These are phyloP conservation scores for Dufourea novaeangliae DNA, from an alignment of 1,140 invertebrate genomes.

Conservation along the genomic window DNA sequence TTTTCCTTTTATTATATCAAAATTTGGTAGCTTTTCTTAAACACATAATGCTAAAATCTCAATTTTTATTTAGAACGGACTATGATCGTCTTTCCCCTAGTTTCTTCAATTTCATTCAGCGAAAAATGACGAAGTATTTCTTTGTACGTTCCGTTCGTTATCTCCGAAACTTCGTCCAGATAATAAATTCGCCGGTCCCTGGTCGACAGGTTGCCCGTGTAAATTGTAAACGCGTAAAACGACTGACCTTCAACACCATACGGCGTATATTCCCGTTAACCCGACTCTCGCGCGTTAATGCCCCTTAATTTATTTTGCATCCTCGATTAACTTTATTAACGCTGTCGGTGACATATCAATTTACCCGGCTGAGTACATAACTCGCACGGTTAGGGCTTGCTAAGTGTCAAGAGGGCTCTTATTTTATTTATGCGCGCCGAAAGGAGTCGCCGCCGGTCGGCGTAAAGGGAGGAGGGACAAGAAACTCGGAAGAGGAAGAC, in stretches of 20 bases:
- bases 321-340: slow-evolving; percentile 47
- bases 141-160: too few species aligned
- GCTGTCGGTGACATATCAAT: slow-evolving; percentile 45
- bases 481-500: slow-evolving; percentile 21
- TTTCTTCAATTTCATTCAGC: too few species aligned
- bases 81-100: too few species aligned
- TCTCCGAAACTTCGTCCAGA: too few species aligned
- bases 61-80: too few species aligned
- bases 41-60: too few species aligned
- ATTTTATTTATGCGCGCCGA: slow-evolving; percentile 51
- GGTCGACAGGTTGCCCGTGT: background rate
- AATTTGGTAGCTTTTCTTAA: too few species aligned
- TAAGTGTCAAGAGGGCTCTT: slow-evolving; percentile 26
- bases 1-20: too few species aligned
- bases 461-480: background rate
- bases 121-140: too few species aligned
- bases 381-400: slow-evolving; percentile 33
- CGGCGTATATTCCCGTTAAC: background rate
- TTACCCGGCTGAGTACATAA: slow-evolving; percentile 9
- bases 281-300: background rate
- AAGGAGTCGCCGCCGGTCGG: background rate
- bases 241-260: background rate
- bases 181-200: too few species aligned
- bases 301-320: slow-evolving; percentile 22
- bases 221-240: background rate